Evolutionary conservation across 2,113 vertebrate genomes (phyloP).

Genomic region (Pangasianodon gigas): DNA sequence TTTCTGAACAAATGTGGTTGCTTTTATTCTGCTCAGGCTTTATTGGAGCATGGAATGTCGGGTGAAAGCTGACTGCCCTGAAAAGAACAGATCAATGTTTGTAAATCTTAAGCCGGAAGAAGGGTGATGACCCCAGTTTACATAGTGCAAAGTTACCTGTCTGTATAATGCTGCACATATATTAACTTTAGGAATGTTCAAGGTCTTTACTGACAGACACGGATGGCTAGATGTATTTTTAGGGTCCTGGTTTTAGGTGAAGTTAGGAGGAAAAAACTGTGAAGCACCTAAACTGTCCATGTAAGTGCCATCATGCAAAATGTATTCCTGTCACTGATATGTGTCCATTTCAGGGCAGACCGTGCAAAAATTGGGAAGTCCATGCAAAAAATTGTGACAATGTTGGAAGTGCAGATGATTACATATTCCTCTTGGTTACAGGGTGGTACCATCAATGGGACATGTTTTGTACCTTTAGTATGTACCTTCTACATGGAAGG

Average conservation of each 20-base stretch:
- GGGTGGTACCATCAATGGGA: not conserved
- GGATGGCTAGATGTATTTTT: not conserved
- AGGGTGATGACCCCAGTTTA: constrained; percentile 19
- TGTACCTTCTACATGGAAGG: not conserved
- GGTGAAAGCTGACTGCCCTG: constrained; percentile 15
- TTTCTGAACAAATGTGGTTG: constrained; percentile 3
- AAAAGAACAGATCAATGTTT: constrained; percentile 19
- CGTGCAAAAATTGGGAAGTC: not conserved
- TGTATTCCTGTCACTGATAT: not conserved
- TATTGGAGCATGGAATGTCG: not conserved
- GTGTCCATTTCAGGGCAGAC: not conserved
- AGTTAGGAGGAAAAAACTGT: not conserved
- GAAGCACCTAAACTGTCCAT: not conserved
- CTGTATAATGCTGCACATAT: constrained; percentile 22
- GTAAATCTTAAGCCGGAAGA: constrained; percentile 1
- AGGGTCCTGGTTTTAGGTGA: not conserved
- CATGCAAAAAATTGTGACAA: not conserved
- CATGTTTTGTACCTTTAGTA: not conserved
- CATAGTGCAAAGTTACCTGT: constrained; percentile 28
- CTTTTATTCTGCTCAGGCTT: constrained; percentile 28
- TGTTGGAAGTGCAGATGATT: not conserved
- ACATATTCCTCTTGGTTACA: not conserved
- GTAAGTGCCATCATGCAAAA: not conserved
- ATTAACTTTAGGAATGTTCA: constrained; percentile 17
- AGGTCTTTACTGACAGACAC: constrained; percentile 2